These are phyloP conservation scores for Eurosta solidaginis DNA, from an alignment of 1,140 invertebrate species.

Conservation along the genomic window DNA sequence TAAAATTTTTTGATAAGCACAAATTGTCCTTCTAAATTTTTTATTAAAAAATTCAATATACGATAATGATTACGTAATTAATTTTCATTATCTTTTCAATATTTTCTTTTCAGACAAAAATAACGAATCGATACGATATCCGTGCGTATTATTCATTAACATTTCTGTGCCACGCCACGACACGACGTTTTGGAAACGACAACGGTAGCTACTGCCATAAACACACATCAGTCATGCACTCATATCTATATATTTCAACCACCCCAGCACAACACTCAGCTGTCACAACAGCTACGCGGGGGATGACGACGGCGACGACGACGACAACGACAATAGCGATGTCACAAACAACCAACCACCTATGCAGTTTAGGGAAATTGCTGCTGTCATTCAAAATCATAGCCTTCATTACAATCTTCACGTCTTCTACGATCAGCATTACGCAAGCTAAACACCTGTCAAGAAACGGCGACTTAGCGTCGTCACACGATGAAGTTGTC, in stretches of 20 bases:
- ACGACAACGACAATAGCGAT: background rate
- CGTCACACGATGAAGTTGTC: background rate
- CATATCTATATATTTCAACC: background rate
- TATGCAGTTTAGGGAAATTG: background rate
- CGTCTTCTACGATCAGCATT: background rate
- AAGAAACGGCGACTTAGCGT: background rate
- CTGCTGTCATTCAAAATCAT: constrained; percentile 19
- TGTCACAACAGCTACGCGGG: background rate
- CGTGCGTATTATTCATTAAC: background rate
- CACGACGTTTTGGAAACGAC: background rate
- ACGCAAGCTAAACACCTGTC: constrained; percentile 22
- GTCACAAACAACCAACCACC: background rate
- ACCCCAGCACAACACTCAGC: background rate
- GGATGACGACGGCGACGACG: background rate
- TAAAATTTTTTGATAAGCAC: no score
- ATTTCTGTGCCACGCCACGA: background rate
- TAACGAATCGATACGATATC: background rate
- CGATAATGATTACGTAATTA: background rate
- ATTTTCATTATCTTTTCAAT: constrained; percentile 4
- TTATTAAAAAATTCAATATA: no score
- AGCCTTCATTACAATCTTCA: background rate
- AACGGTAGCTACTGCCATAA: background rate
- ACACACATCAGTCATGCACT: background rate
- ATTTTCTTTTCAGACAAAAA: background rate
- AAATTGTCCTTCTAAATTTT: no score